Base-by-base conservation (phyloP, 2,113 vertebrate genomes). In the Blennius ocellaris region DNA sequence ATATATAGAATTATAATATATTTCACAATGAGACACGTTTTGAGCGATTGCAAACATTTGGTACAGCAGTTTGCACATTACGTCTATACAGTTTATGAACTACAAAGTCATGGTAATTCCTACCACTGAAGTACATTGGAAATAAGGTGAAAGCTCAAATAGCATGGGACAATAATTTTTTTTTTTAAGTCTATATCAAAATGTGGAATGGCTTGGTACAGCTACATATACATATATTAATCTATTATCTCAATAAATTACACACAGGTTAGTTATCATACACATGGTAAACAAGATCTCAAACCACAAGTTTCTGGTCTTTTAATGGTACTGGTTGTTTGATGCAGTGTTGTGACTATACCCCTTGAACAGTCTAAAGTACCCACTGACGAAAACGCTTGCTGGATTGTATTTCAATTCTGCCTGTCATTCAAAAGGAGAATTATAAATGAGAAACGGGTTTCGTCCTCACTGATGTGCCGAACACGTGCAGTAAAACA, bases 291-390 rank as follows among this genome's bases (percentile, higher is more conserved):
- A 93, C 81, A 87, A 92, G 81, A 91, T 88, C 86, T 85, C 81
- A 87, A 93, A 92, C 88, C 94, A 94, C 94, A 94, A 94, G 94
- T 94, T 91, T 94, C 93, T 94, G 93, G 94, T 94, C 94, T 91
- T 94, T 91, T 87, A 85, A 88, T 78, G 72, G 80, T 67, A 59
- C 44, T 59, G 75, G 83, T 80, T 56, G 59, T 49, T 76, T 53
- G 82, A 53, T 74, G 62, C 68, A 62, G 76, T 87, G 72, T 62
- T 57, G 50, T 56, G 52, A 86, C 72, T 83, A 76, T 64, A 49
- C 69, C 78, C 75, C 68, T 36, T 80, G 78, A 92, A 92, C 89
- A 93, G 91, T 94, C 87, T 86, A 39, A 61, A 88, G 84, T 90
- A 80, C 73, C 64, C 49, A 49, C 57, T 79, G 78, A 84, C 89